Evolutionary conservation across 2,113 vertebrate species (phyloP).

Genomic region (Plestiodon gilberti): DNA sequence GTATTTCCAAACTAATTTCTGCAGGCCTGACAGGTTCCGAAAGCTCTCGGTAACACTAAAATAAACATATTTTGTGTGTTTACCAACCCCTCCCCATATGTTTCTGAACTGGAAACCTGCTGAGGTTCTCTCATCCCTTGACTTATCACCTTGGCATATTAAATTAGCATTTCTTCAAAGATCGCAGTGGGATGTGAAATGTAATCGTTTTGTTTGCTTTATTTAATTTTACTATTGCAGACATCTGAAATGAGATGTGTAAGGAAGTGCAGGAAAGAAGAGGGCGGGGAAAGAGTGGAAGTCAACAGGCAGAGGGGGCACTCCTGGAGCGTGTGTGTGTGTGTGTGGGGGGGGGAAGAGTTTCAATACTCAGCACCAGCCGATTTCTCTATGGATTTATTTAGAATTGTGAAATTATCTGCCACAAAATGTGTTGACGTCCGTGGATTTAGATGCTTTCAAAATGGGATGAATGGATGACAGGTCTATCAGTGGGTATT

Average conservation of each 20-base stretch:
- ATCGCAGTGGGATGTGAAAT: conserved; percentile 38
- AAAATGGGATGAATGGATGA: too few species aligned
- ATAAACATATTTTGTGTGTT: conserved; percentile 40
- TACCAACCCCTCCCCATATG: conserved; percentile 22
- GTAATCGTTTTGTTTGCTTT: not conserved
- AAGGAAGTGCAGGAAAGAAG: rapidly evolving
- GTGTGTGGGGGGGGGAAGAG: too few species aligned
- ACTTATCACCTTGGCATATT: conserved; percentile 43
- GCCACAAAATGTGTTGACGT: too few species aligned
- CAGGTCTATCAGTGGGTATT: too few species aligned
- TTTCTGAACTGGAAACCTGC: conserved; percentile 49
- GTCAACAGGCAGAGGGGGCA: not conserved
- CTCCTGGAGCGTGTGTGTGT: too few species aligned
- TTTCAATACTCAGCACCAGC: not conserved
- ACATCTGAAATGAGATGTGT: conserved; percentile 23
- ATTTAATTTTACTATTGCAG: conserved; percentile 45
- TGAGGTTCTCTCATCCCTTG: conserved; percentile 45
- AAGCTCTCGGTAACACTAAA: conserved; percentile 28
- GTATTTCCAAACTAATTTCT: conserved; percentile 34
- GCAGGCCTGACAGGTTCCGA: not conserved
- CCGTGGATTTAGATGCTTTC: too few species aligned
- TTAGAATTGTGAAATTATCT: not conserved
- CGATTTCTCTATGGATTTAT: not conserved
- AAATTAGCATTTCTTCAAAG: conserved; percentile 60
- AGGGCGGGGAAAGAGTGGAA: not conserved